Evolutionary conservation across 2,888 invertebrate genomes (phyloP).

Genomic region (Eristalinus sepulchralis): DNA sequence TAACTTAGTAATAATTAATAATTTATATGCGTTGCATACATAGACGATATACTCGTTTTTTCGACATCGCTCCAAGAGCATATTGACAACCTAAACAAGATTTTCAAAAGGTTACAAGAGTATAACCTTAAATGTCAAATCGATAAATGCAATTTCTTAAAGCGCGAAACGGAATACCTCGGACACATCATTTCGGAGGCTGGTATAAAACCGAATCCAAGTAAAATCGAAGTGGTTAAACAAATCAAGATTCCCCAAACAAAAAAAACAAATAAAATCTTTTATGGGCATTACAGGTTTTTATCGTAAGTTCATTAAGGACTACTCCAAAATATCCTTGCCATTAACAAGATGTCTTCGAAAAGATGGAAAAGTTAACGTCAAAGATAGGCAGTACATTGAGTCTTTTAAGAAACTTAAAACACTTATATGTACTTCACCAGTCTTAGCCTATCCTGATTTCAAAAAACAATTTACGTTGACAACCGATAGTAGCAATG

Average conservation of each 20-base stretch:
- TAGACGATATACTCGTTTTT: no score
- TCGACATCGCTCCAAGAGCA: constrained; percentile 33
- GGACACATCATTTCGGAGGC: constrained; percentile 35
- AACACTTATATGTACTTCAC: constrained; percentile 19
- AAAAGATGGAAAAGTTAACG: not conserved
- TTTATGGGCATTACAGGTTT: not conserved
- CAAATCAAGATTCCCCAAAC: constrained; percentile 1
- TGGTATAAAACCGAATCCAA: constrained; percentile 51
- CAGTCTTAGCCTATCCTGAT: constrained; percentile 34
- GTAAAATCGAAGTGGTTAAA: constrained; percentile 45
- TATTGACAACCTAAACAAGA: constrained; percentile 15
- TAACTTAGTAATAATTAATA: no score
- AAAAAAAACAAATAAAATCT: constrained; percentile 13
- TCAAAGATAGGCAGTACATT: not conserved
- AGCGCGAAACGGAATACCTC: constrained; percentile 7
- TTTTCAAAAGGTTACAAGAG: constrained; percentile 1
- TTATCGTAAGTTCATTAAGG: not conserved
- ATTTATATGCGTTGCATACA: no score
- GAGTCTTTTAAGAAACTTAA: constrained; percentile 37
- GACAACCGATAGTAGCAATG: not conserved
- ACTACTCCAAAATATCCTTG: not conserved
- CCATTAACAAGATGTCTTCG: not conserved
- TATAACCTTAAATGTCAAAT: constrained; percentile 42
- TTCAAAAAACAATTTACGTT: constrained; percentile 28
- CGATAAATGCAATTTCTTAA: constrained; percentile 7